phyloP scores from a whole-genome alignment of 2,797 vertebrate genomes.

The Sebastes iracundus region DNA sequence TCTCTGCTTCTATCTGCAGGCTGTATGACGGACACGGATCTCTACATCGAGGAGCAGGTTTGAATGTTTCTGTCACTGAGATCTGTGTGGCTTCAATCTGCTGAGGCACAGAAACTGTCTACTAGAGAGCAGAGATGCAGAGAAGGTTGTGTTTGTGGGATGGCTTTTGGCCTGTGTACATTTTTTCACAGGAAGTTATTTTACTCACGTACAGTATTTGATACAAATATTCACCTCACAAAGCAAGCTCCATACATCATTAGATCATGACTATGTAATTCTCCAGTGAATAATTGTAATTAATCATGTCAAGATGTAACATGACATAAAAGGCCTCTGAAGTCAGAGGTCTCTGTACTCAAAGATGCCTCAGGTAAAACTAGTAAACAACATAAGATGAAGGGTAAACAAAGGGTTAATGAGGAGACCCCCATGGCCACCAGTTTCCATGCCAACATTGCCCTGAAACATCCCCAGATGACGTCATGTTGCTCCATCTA shows the following conservation, averaged over 20 bases:
- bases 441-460: conserved; percentile 35
- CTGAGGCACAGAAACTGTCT: conserved; percentile 44
- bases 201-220: not conserved
- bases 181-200: not conserved
- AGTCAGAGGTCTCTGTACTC: conserved; percentile 46
- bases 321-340: conserved; percentile 27
- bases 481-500: conserved; percentile 36
- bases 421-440: conserved; percentile 45
- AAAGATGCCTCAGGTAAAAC: conserved; percentile 63
- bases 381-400: conserved; percentile 56
- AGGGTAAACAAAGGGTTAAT: conserved; percentile 76
- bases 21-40: conserved; percentile 51
- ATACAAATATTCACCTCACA: not conserved
- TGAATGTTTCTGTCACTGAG: conserved; percentile 51
- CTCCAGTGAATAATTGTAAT: conserved; percentile 64
- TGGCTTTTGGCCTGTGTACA: not conserved
- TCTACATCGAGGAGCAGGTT: conserved; percentile 28
- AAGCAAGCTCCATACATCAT: not conserved
- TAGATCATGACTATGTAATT: conserved; percentile 17
- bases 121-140: not conserved
- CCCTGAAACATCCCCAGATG: conserved; percentile 49
- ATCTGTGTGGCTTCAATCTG: conserved; percentile 50
- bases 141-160: not conserved
- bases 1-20: conserved; percentile 44
- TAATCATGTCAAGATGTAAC: conserved; percentile 51